Base-by-base conservation (phyloP, 37 sponge, comb jelly and placozoan species). In the Haliclona indistincta region DNA sequence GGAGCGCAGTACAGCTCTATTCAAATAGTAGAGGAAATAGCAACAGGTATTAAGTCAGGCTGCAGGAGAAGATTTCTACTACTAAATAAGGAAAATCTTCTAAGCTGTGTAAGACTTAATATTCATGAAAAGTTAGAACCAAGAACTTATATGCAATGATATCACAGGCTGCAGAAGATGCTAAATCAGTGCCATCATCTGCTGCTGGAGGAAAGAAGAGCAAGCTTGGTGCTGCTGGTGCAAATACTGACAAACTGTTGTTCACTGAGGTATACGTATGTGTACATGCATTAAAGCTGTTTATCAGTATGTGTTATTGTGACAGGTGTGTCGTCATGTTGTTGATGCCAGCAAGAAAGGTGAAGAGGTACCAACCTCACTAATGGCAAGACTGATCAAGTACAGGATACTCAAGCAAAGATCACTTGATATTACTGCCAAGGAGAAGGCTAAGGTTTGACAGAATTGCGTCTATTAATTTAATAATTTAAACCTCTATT, bases 281-380 rank as follows among this genome's bases (percentile, higher is more conserved):
- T 15, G 33, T n/a, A n/a, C n/a, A n/a, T n/a, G n/a, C n/a, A 29
- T 29, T n/a, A 29, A 34, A 5, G 38, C 37, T 51, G 41, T 11
- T 3, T 64, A 43, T 44, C 3, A 30, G 3, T 74, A 13, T 63
- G 42, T 47, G 13, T 10, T 41, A 43, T 82, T 37, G 39, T n/a
- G 29, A 15, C 41, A 88, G 81, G 81, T 89, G 13, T 89, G 90
- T 70, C 82, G 86, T 29, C 88, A 79, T 35, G 64, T 89, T 40
- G 66, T 67, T 30, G 54, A 42, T 64, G 74, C 75, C 11, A 23
- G 73, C 38, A 23, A 30, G 17, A 54, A 64, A 25, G 63, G 74
- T 51, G 90, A 42, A 19, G 74, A 42, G 63, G 22, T 86, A 1
- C 81, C 81, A 37, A 23, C 79, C 0, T 56, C 74, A n/a, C 38